These are phyloP conservation scores for Megastigmus dorsalis DNA, from an alignment of 2,888 invertebrate genomes.

Conservation along the genomic window DNA sequence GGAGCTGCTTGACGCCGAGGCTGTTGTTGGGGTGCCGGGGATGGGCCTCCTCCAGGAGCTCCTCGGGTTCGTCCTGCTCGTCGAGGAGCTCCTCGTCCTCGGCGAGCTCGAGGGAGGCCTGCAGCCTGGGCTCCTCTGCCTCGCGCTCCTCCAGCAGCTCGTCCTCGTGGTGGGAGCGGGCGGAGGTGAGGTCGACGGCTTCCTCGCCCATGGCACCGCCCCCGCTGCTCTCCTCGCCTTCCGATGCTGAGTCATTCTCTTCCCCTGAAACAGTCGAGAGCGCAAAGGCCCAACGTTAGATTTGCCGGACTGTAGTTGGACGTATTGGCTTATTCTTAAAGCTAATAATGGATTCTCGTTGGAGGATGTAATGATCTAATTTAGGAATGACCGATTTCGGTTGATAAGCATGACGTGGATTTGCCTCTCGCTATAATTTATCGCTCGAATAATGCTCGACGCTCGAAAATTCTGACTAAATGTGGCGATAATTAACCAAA, in stretches of 20 bases:
- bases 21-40: not conserved
- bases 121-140: constrained; percentile 74
- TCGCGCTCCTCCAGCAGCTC: constrained; percentile 77
- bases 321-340: too few relatives aligned
- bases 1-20: constrained; percentile 38
- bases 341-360: too few relatives aligned
- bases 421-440: too few relatives aligned
- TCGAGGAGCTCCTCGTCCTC: constrained; percentile 73
- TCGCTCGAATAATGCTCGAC: too few relatives aligned
- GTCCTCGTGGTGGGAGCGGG: constrained; percentile 84
- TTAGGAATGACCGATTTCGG: too few relatives aligned
- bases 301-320: not conserved
- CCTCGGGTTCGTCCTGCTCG: constrained; percentile 72
- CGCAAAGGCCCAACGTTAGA: constrained; percentile 55
- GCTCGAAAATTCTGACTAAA: constrained; percentile 33
- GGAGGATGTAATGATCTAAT: too few relatives aligned
- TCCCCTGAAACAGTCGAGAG: constrained; percentile 78
- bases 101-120: constrained; percentile 53
- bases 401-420: too few relatives aligned
- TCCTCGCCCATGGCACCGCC: constrained; percentile 65
- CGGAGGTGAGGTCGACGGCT: constrained; percentile 76
- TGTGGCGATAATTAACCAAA: constrained; percentile 8
- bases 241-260: constrained; percentile 81
- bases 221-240: constrained; percentile 76
- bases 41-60: constrained; percentile 73